Percentiles rank a stretch among this genome's conserved stretches.
phyloP scores from a whole-genome alignment of 2,113 vertebrate species.

The Lamprologus lemairii region DNA sequence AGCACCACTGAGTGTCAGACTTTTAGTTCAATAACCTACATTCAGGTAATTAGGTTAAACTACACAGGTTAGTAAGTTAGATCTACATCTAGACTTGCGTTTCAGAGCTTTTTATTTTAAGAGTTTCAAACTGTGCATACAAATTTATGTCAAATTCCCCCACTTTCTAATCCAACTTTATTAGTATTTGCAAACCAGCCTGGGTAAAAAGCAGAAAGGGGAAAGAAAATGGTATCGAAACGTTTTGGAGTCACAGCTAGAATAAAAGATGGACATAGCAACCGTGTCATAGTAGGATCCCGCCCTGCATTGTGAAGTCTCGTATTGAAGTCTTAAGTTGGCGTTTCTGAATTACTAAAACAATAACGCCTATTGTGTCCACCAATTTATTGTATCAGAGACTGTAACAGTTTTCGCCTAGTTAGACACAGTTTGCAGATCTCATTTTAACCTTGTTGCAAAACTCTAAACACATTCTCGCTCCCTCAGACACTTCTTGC shows the following conservation, averaged over 20 bases:
- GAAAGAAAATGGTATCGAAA: background rate
- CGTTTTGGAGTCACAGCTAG: background rate
- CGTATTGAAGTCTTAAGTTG: background rate
- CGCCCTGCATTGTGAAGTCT: background rate
- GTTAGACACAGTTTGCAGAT: background rate
- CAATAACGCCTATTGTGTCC: background rate
- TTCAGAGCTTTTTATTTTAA: background rate
- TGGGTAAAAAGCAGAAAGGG: background rate
- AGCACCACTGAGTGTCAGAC: conserved; percentile 20
- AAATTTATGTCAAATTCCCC: background rate
- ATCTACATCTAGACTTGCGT: background rate
- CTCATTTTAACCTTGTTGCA: background rate
- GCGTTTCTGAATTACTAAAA: background rate
- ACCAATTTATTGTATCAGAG: background rate
- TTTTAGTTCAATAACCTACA: conserved; percentile 49
- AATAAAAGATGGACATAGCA: background rate
- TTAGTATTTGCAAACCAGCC: background rate
- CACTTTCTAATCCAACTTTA: background rate
- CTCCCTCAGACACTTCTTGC: background rate
- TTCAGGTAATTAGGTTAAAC: conserved; percentile 55
- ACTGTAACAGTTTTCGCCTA: background rate
- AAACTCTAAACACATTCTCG: background rate
- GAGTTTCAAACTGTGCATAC: background rate
- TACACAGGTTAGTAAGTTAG: background rate
- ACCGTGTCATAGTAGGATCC: background rate